A percentile compares a stretch with the other conserved stretches of the same genome.
Conservation (phyloP, 2,113 vertebrate species). For the Ailuropoda melanoleuca region DNA sequence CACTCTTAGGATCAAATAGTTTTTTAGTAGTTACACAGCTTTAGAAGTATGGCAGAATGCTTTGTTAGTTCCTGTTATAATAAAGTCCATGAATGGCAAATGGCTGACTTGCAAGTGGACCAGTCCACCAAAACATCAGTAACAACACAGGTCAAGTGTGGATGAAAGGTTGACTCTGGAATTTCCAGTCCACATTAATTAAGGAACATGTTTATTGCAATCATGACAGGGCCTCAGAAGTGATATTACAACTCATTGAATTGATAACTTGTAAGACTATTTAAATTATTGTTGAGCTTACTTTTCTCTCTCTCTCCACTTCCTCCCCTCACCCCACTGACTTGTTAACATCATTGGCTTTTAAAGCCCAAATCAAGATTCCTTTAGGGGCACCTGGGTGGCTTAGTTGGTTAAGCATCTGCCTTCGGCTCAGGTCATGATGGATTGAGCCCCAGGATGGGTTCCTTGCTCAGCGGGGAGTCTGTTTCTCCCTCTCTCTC, state of each 20-base stretch:
- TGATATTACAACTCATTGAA: not conserved
- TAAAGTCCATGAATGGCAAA: not conserved
- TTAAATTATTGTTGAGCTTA: not conserved
- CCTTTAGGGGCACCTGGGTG: not conserved
- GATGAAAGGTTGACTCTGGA: not conserved
- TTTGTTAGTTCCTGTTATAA: not conserved
- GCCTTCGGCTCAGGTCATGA: not conserved
- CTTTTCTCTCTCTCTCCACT: not conserved
- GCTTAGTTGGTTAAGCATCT: not conserved
- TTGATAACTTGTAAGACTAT: not conserved
- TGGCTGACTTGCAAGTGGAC: not conserved
- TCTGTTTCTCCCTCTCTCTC: not conserved
- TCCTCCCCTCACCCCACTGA: not conserved
- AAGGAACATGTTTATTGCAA: not conserved
- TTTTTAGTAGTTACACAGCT: not conserved
- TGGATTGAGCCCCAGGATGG: not conserved
- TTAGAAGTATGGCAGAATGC: not conserved
- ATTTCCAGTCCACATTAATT: conserved; percentile 38
- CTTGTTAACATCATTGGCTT: not conserved
- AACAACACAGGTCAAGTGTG: not conserved
- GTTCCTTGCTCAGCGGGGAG: not conserved
- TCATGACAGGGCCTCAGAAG: not conserved
- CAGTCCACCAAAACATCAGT: not conserved
- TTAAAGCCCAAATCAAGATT: conserved; percentile 20
- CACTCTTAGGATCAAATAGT: not conserved